phyloP scores from a whole-genome alignment of 2,797 vertebrate species.

The Chromobotia macracanthus region DNA sequence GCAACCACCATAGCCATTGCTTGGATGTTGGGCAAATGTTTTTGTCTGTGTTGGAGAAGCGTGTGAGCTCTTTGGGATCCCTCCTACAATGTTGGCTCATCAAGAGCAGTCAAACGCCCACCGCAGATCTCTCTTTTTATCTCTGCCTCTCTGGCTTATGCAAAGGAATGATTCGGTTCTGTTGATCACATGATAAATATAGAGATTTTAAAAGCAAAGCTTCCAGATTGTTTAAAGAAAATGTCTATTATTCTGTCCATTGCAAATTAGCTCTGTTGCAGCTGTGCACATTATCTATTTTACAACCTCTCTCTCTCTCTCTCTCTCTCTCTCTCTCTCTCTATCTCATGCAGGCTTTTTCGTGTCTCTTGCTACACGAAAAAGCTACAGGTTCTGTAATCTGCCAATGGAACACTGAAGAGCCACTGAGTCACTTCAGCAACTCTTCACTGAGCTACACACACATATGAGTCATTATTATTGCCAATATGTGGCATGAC shows the following conservation, averaged over 20 bases:
- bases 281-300: conserved; percentile 17
- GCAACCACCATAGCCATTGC: conserved; percentile 33
- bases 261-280: conserved; percentile 29
- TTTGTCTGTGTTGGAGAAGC: conserved; percentile 28
- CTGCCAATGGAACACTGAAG: conserved; percentile 31
- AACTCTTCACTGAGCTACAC: conserved; percentile 7
- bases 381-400: not conserved
- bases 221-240: conserved; percentile 24
- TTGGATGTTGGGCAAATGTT: conserved; percentile 43
- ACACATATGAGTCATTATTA: conserved; percentile 29
- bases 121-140: conserved; percentile 32
- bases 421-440: conserved; percentile 34
- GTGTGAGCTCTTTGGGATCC: conserved; percentile 41
- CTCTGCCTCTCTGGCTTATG: conserved; percentile 24
- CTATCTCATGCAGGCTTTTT: not conserved
- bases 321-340: not conserved
- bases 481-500: conserved; percentile 28
- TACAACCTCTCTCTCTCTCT: not conserved
- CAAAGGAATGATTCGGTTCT: not conserved
- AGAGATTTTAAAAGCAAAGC: not conserved
- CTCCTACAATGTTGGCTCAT: conserved; percentile 48
- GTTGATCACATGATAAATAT: conserved; percentile 21
- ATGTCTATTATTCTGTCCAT: conserved; percentile 13
- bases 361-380: no score
- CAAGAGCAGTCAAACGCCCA: conserved; percentile 43